A percentile compares a stretch with the other conserved stretches of the same genome.
phyloP scores from a whole-genome alignment of 1,140 invertebrate species.

The Paracyclopina nana region DNA sequence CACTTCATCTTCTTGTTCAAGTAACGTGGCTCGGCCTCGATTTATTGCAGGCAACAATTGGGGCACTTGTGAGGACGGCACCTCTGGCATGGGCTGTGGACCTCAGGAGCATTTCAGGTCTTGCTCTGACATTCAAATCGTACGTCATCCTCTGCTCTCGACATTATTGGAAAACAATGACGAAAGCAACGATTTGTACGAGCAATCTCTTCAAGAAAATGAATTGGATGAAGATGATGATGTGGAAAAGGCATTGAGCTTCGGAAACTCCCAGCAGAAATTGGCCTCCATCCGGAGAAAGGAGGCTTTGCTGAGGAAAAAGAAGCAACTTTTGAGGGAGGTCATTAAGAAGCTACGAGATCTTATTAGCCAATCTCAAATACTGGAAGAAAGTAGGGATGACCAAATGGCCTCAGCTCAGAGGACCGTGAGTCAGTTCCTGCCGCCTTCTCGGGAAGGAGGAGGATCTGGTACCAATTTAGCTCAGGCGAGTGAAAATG shows the following conservation, averaged over 20 bases:
- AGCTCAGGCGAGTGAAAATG: background rate
- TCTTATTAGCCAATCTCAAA: too few species aligned
- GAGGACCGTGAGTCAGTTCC: too few species aligned
- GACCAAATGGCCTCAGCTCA: too few species aligned
- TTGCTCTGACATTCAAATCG: conserved; percentile 21
- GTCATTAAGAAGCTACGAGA: background rate
- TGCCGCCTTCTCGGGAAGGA: too few species aligned
- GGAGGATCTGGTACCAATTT: background rate
- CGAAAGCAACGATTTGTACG: too few species aligned
- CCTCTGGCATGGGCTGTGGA: conserved; percentile 24
- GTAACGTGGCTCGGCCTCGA: too few species aligned
- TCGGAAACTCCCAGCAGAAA: background rate
- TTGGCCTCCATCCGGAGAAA: background rate
- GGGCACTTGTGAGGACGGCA: conserved; percentile 19
- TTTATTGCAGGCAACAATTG: conserved; percentile 11
- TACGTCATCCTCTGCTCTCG: background rate
- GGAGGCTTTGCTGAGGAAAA: background rate
- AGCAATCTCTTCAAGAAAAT: too few species aligned
- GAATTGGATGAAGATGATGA: too few species aligned
- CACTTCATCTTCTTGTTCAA: too few species aligned
- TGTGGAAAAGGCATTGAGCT: background rate
- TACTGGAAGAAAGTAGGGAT: too few species aligned
- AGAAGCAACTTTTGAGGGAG: background rate
- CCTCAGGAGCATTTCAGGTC: conserved; percentile 24
- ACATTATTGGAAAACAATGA: background rate